Evolutionary conservation across 2,888 invertebrate genomes (phyloP).

Genomic region (Hymenopus coronatus): DNA sequence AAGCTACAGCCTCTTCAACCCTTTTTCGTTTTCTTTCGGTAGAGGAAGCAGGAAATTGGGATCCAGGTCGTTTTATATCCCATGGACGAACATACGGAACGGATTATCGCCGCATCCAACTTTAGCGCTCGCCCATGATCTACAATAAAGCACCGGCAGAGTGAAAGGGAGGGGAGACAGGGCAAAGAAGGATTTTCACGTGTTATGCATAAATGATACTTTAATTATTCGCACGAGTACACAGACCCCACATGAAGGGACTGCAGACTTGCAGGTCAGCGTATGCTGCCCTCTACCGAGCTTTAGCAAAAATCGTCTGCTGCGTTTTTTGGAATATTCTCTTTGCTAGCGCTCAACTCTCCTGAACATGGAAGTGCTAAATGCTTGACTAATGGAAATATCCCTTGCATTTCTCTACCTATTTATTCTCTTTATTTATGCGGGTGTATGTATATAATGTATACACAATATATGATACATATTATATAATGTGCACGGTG

Average conservation of each 20-base stretch:
- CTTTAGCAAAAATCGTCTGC: not conserved
- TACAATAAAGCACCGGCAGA: not conserved
- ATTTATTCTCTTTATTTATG: too few relatives aligned
- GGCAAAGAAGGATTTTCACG: not conserved
- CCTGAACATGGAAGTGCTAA: not conserved
- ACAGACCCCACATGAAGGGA: not conserved
- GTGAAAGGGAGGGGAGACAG: not conserved
- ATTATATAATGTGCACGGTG: too few relatives aligned
- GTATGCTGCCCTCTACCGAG: not conserved
- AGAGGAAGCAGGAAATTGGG: not conserved
- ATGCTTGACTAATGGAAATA: not conserved
- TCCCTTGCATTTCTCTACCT: too few relatives aligned
- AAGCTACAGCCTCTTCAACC: too few relatives aligned
- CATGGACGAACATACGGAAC: not conserved
- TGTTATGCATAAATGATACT: not conserved
- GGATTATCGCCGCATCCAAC: not conserved
- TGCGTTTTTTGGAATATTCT: not conserved
- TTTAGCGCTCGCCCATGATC: not conserved
- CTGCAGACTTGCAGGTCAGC: not conserved
- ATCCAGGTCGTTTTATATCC: not conserved
- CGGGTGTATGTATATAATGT: too few relatives aligned
- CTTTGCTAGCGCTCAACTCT: not conserved
- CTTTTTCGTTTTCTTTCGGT: not conserved
- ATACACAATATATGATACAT: too few relatives aligned
- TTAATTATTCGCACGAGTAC: slow-evolving; percentile 6